phyloP scores from a whole-genome alignment of 2,888 invertebrate genomes.

The Drosophila mettleri region DNA sequence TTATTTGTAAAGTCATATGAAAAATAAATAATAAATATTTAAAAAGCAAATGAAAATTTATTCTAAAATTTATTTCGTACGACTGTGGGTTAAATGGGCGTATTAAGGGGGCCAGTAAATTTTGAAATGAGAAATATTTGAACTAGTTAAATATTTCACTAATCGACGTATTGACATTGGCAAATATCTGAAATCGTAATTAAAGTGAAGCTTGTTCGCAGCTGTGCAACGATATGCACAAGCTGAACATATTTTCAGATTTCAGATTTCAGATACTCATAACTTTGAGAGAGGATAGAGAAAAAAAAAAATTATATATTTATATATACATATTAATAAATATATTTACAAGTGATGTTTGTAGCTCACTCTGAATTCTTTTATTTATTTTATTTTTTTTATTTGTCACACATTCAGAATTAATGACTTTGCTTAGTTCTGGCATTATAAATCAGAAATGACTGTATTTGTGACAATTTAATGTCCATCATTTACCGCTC shows the following conservation, averaged over 20 bases:
- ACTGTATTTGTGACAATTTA: no score
- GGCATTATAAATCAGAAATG: no score
- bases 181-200: not conserved
- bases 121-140: not conserved
- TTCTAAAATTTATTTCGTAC: conserved; percentile 2
- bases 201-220: not conserved
- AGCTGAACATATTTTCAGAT: not conserved
- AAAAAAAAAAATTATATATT: no score
- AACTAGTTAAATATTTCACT: not conserved
- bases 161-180: not conserved
- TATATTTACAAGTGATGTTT: no score
- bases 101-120: not conserved
- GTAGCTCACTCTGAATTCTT: no score
- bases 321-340: no score
- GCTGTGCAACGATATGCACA: not conserved
- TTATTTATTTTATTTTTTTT: no score
- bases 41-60: conserved; percentile 50
- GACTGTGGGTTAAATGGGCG: not conserved
- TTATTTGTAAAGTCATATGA: conserved; percentile 57
- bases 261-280: no score
- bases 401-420: no score
- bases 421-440: no score
- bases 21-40: conserved; percentile 53
- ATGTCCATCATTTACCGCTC: no score
- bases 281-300: no score